A percentile compares a stretch with the other conserved stretches of the same genome.
These are phyloP conservation scores for Anthophora plumipes DNA, from an alignment of 2,888 invertebrate genomes.

Conservation along the genomic window DNA sequence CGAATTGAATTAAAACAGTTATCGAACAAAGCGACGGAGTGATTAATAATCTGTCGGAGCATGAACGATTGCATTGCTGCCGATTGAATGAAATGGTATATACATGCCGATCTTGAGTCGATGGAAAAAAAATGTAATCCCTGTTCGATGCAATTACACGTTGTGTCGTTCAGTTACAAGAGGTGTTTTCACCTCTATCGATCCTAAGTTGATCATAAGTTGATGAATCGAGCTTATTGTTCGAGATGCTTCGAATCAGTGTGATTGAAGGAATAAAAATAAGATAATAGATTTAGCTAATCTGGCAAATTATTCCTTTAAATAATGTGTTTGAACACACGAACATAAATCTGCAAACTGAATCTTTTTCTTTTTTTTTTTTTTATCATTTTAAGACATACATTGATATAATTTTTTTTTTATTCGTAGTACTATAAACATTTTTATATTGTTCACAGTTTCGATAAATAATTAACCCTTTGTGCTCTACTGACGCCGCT, in stretches of 20 bases:
- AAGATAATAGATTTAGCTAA: too few species aligned
- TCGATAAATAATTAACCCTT: too few species aligned
- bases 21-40: conserved; percentile 55
- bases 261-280: not conserved
- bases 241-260: not conserved
- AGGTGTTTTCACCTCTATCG: not conserved
- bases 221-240: not conserved
- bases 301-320: too few species aligned
- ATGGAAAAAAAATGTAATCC: not conserved
- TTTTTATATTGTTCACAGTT: too few species aligned
- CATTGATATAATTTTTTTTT: too few species aligned
- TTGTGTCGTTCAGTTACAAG: not conserved
- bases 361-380: too few species aligned
- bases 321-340: too few species aligned
- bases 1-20: conserved; percentile 63
- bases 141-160: not conserved
- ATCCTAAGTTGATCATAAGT: too few species aligned
- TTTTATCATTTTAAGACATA: too few species aligned
- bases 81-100: conserved; percentile 23
- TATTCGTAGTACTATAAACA: too few species aligned
- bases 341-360: too few species aligned
- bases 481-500: too few species aligned
- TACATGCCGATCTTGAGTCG: conserved; percentile 5
- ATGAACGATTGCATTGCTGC: conserved; percentile 32
- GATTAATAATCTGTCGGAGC: conserved; percentile 59